Base-by-base conservation (phyloP, 1,140 invertebrate species). In the Chrysoperla carnea region DNA sequence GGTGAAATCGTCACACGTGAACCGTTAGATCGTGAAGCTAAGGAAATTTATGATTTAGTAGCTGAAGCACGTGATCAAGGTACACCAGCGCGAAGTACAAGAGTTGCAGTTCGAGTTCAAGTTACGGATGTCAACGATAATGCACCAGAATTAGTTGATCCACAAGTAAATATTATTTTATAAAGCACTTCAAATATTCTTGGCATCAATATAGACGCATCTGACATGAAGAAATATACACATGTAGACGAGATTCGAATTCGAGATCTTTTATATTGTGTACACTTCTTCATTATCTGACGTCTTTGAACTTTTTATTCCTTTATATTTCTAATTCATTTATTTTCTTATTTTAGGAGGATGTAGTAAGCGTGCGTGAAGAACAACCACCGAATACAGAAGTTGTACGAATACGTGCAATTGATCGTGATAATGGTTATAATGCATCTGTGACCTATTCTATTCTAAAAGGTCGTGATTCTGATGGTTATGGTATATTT, bases 51-150 rank as follows among this genome's bases (percentile, higher is more conserved):
- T 61, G 83, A 89, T 48, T 60, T 94, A 12, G 76, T 84, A 2
- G 76, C 86, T 9, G 82, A 88, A 61, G 91, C 85, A 1, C 67
- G 73, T 42, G 92, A 97, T 62, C 78, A 84, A 55, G 91, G 91
- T 0, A 69, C 66, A 2, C 81, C 87, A 0, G 73, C 80, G 1
- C 70, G 78, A 40, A 78, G 77, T 42, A 69, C 78, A 11, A 66
- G 84, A 46, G 81, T 84, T 1, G 68, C 77, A 6, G 63, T 94
- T 38, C 68, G 75, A 48, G 73, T 95, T 0, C 65, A 69, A 44
- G 76, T 88, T 4, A 70, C 74, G 11, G 90, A 94, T 59, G 76
- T 87, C 4, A 95, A 95, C 59, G 90, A 95, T 62, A 93, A 94
- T 63, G 70, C 79, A 7, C 87, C 87, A 8, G 75, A 82, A 59